Conservation (phyloP, 1,140 invertebrate species). For the Anastrepha obliqua region DNA sequence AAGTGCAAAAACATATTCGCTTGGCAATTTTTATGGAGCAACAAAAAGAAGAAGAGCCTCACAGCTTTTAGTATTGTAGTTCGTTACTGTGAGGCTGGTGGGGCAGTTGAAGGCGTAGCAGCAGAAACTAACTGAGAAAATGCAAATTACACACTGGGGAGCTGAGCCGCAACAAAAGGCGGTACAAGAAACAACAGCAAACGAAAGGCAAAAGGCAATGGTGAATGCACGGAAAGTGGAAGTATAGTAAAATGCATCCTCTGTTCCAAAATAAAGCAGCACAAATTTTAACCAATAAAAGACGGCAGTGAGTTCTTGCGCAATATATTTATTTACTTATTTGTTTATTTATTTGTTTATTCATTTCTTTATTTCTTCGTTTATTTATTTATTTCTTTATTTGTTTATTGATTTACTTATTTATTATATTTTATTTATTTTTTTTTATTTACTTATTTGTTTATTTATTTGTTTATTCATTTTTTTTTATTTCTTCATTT, state of each 20-base stretch:
- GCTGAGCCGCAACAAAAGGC: conserved; percentile 26
- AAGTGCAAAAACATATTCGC: conserved; percentile 27
- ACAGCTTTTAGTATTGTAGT: not conserved
- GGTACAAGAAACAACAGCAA: not conserved
- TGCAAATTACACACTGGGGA: conserved; percentile 46
- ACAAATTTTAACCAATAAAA: too few relatives aligned
- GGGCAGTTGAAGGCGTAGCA: conserved; percentile 5
- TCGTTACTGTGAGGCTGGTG: not conserved
- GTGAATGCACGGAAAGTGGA: not conserved
- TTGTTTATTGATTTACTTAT: too few relatives aligned
- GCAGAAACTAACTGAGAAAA: conserved; percentile 47
- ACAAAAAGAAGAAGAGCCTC: not conserved
- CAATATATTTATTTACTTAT: too few relatives aligned
- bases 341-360: too few relatives aligned
- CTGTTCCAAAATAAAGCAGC: not conserved
- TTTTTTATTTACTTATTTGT: too few relatives aligned
- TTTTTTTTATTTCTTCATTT: too few relatives aligned
- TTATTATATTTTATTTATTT: too few relatives aligned
- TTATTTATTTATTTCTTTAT: too few relatives aligned
- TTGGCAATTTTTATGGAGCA: conserved; percentile 9
- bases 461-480: too few relatives aligned
- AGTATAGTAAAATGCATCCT: not conserved
- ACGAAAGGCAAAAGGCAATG: not conserved
- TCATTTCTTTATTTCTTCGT: too few relatives aligned
- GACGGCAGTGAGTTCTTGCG: too few relatives aligned